phyloP scores from a whole-genome alignment of 2,797 vertebrate genomes.

The Notoglanidium macrostoma region DNA sequence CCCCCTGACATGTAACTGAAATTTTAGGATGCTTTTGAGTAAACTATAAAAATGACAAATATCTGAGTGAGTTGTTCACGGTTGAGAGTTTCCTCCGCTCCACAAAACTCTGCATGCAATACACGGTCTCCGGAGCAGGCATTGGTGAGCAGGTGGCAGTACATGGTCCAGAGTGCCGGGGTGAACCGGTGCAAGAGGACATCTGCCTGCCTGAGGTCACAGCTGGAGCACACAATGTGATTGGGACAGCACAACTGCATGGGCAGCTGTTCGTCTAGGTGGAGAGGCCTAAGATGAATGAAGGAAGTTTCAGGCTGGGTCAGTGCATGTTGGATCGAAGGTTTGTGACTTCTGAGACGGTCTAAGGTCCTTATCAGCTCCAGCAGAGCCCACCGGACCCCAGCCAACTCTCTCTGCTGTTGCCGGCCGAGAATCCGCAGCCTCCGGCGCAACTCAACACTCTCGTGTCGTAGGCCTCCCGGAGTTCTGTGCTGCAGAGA shows the following conservation, averaged over 20 bases:
- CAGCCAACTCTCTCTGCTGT: constrained; percentile 47
- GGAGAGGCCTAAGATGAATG: not conserved
- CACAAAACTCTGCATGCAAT: constrained; percentile 52
- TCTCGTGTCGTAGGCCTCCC: constrained; percentile 46
- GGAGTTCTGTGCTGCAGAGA: constrained; percentile 37
- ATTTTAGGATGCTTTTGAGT: not conserved
- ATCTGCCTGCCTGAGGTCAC: constrained; percentile 57
- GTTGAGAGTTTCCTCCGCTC: constrained; percentile 37
- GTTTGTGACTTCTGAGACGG: not conserved
- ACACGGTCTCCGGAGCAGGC: not conserved
- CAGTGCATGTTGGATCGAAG: not conserved
- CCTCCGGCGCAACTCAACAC: constrained; percentile 40
- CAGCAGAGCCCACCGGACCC: constrained; percentile 41
- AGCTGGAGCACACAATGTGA: constrained; percentile 57
- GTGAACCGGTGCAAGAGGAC: constrained; percentile 45
- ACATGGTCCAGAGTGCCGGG: constrained; percentile 56
- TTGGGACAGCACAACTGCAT: constrained; percentile 55
- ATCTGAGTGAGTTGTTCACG: constrained; percentile 52
- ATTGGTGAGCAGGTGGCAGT: not conserved
- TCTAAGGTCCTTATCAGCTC: constrained; percentile 45
- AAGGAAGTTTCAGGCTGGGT: not conserved
- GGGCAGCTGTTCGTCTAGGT: not conserved
- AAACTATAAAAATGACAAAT: constrained; percentile 52
- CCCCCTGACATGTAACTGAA: not conserved
- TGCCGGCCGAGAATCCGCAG: constrained; percentile 40